Evolutionary conservation across 1,140 invertebrate genomes (phyloP).

Genomic region (Chironomus striatipennis): DNA sequence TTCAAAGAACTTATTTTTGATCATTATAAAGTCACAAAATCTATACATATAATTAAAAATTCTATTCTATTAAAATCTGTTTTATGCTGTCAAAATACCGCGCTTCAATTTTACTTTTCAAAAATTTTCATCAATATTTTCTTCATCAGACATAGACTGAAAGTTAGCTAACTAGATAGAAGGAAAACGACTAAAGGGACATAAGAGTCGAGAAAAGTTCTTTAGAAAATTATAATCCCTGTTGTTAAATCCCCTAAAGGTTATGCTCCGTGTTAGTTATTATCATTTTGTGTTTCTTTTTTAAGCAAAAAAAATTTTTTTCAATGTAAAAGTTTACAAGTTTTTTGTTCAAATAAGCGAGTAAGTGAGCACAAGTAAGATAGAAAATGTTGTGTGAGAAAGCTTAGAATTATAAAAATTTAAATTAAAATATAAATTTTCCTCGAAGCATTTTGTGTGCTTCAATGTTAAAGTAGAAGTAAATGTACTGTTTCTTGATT

Average conservation of each 20-base stretch:
- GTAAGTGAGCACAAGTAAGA: not conserved
- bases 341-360: not conserved
- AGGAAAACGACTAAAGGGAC: not conserved
- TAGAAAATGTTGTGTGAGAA: not conserved
- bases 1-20: no score
- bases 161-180: no score
- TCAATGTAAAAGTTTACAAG: slow-evolving; percentile 14
- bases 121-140: no score
- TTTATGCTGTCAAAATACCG: no score
- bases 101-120: no score
- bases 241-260: slow-evolving; percentile 20
- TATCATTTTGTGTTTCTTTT: slow-evolving; percentile 8
- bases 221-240: slow-evolving; percentile 15
- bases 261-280: slow-evolving; percentile 15
- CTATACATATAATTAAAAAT: no score
- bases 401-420: slow-evolving; percentile 6
- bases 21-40: no score
- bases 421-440: slow-evolving; percentile 19
- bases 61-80: no score
- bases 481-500: not conserved
- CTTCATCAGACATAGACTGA: no score
- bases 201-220: not conserved
- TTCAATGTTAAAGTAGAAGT: not conserved
- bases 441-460: not conserved
- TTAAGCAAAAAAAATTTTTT: not conserved